phyloP scores from a whole-genome alignment of 64 coral and sea anemone genomes.

The Pachyseris speciosa region DNA sequence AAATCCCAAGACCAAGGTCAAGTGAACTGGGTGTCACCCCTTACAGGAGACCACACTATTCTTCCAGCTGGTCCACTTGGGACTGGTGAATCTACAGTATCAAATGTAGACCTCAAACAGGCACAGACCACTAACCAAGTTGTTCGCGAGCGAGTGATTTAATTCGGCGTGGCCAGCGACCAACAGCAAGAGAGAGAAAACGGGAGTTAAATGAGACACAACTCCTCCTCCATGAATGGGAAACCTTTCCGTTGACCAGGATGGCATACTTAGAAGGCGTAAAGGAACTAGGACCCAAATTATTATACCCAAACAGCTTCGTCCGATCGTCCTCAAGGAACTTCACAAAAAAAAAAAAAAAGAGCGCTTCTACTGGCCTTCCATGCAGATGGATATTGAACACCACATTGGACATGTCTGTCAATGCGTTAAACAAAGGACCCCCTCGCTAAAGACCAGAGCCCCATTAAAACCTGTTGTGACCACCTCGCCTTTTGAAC shows the following conservation, averaged over 20 bases:
- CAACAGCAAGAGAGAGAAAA: background rate
- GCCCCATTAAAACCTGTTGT: background rate
- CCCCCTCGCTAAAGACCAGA: background rate
- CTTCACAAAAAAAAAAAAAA: conserved; percentile 1
- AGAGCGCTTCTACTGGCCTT: conserved; percentile 36
- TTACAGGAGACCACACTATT: background rate
- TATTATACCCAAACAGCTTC: conserved; percentile 5
- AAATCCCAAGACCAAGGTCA: background rate
- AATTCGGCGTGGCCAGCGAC: background rate
- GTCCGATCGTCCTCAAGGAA: background rate
- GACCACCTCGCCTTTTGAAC: background rate
- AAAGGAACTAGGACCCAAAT: conserved; percentile 6
- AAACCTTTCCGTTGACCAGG: conserved; percentile 13
- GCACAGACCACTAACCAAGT: background rate
- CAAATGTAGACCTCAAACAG: background rate
- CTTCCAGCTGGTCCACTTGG: background rate
- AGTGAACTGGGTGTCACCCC: conserved; percentile 7
- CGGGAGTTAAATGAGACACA: background rate
- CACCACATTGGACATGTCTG: conserved; percentile 10
- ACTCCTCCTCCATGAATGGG: conserved; percentile 46
- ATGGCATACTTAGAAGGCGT: conserved; percentile 18
- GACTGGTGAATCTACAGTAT: background rate
- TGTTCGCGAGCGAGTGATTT: background rate
- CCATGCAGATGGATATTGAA: conserved; percentile 10
- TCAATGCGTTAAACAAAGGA: conserved; percentile 1